A percentile compares a stretch with the other conserved stretches of the same genome.
Evolutionary conservation across 2,888 invertebrate species (phyloP).

Genomic region (Philereme vetulata): DNA sequence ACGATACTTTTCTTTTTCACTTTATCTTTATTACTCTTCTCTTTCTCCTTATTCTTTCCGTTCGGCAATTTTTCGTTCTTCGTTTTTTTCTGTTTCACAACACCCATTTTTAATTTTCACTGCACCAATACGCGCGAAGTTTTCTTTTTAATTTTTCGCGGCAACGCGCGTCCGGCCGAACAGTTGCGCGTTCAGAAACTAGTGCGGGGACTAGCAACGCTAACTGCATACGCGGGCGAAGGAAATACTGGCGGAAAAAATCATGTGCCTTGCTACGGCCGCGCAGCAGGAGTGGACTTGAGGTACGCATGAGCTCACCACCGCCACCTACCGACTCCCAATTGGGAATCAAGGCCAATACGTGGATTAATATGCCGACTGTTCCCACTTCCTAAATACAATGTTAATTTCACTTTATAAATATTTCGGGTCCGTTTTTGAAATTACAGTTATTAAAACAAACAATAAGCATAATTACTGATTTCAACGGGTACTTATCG

Average conservation of each 20-base stretch:
- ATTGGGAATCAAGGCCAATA: constrained; percentile 80
- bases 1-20: constrained; percentile 79
- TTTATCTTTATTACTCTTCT: constrained; percentile 69
- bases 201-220: constrained; percentile 77
- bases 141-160: constrained; percentile 47
- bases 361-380: constrained; percentile 73
- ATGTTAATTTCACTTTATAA: constrained; percentile 72
- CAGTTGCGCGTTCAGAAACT: constrained; percentile 75
- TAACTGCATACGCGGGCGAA: constrained; percentile 74
- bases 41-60: constrained; percentile 55
- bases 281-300: constrained; percentile 41
- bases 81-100: constrained; percentile 72
- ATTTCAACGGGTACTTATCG: no score
- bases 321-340: constrained; percentile 58
- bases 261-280: constrained; percentile 58
- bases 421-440: constrained; percentile 60
- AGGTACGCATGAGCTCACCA: constrained; percentile 72
- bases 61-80: constrained; percentile 61
- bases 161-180: constrained; percentile 60
- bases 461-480: background rate
- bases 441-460: constrained; percentile 50
- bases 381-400: constrained; percentile 66
- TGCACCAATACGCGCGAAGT: constrained; percentile 50
- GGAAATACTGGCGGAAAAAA: constrained; percentile 59
- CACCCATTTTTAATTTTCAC: constrained; percentile 68